phyloP scores from a whole-genome alignment of 2,113 vertebrate species.

The Xenus cinereus region DNA sequence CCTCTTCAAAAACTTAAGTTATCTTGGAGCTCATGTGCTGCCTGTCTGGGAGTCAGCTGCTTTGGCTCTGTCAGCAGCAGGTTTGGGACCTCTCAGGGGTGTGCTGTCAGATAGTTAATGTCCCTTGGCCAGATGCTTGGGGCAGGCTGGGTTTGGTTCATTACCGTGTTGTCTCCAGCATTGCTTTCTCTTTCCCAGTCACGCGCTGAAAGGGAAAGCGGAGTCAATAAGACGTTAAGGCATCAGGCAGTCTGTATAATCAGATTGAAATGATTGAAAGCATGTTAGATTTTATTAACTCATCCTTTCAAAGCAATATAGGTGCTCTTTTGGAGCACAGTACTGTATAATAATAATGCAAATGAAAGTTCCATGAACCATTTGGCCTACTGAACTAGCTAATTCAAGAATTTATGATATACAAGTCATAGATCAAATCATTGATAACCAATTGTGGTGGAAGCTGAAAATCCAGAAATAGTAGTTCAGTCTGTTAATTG shows the following conservation, averaged over 20 bases:
- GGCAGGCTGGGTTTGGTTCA: rapidly evolving
- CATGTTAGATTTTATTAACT: background rate
- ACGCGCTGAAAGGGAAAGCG: rapidly evolving
- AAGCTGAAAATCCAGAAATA: background rate
- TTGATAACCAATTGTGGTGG: background rate
- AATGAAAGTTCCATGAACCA: rapidly evolving
- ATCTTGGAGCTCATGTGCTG: background rate
- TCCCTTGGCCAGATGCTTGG: background rate
- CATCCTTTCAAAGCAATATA: background rate
- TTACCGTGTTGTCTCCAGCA: background rate
- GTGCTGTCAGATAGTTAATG: background rate
- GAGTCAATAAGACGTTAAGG: background rate
- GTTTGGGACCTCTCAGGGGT: background rate
- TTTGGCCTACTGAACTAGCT: background rate
- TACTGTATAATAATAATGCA: background rate
- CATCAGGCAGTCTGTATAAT: rapidly evolving
- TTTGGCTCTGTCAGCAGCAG: background rate
- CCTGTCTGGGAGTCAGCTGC: background rate
- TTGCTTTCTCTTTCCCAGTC: background rate
- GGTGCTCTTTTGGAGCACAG: background rate
- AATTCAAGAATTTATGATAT: background rate
- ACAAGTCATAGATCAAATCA: background rate
- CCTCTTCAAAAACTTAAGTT: rapidly evolving
- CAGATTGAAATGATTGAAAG: background rate
- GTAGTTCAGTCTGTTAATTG: background rate